A percentile compares a stretch with the other conserved stretches of the same genome.
Evolutionary conservation across 2,888 invertebrate species (phyloP).

Genomic region (Dicyrtoma fusca): DNA sequence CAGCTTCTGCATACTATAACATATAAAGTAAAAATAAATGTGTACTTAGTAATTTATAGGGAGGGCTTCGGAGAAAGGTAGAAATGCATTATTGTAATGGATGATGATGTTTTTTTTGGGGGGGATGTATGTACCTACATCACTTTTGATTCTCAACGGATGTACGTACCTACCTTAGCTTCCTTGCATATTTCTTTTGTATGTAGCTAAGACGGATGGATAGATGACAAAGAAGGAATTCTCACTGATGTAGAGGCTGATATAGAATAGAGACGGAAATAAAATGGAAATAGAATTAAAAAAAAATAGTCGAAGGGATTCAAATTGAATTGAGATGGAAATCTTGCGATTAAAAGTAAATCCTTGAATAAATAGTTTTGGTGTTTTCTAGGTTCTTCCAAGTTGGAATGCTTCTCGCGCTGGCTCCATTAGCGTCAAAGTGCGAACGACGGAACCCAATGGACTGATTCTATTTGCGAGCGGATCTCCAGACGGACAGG

Average conservation of each 20-base stretch:
- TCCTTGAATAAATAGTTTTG: slow-evolving; percentile 30
- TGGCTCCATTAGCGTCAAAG: slow-evolving; percentile 89
- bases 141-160: too few species aligned
- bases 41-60: too few species aligned
- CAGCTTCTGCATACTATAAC: too few species aligned
- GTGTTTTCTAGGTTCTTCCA: slow-evolving; percentile 72
- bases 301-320: slow-evolving; percentile 6
- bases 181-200: too few species aligned
- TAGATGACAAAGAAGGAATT: background rate
- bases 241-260: background rate
- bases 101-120: too few species aligned
- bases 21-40: too few species aligned
- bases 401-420: slow-evolving; percentile 89
- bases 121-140: too few species aligned
- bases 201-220: background rate
- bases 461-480: slow-evolving; percentile 92
- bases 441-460: slow-evolving; percentile 92
- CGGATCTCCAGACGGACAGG: slow-evolving; percentile 61
- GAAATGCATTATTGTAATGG: too few species aligned
- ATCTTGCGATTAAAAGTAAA: slow-evolving; percentile 35
- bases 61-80: too few species aligned
- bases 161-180: too few species aligned
- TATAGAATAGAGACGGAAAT: background rate
- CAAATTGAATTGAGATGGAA: slow-evolving; percentile 33
- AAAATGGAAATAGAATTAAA: background rate